Percentiles rank a stretch among this genome's conserved stretches.
These are phyloP conservation scores for Brachionus rotundiformis DNA, from an alignment of 1,140 invertebrate species.

Conservation along the genomic window DNA sequence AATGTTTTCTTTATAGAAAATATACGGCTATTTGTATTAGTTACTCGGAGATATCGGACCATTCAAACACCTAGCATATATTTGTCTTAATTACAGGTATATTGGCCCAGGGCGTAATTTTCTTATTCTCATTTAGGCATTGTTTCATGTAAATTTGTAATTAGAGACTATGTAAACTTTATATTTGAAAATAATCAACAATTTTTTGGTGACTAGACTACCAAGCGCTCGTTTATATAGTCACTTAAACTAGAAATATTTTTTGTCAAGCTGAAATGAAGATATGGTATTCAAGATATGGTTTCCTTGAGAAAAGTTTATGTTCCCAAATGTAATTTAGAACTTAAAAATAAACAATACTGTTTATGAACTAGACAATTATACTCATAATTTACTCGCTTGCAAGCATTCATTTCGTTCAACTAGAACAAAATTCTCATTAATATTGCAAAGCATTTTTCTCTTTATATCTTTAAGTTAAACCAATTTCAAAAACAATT, in stretches of 20 bases:
- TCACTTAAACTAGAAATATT: background rate
- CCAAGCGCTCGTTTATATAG: background rate
- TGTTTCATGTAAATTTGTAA: background rate
- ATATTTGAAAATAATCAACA: background rate
- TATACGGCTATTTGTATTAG: background rate
- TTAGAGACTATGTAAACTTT: background rate
- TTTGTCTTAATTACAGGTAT: background rate
- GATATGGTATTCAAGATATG: background rate
- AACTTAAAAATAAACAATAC: background rate
- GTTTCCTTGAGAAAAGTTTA: background rate
- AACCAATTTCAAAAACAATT: conserved; percentile 9
- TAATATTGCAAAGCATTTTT: conserved; percentile 17
- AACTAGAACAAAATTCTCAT: conserved; percentile 35
- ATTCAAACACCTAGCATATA: background rate
- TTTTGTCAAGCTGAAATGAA: background rate
- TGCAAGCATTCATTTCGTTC: conserved; percentile 1
- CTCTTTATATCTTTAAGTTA: background rate
- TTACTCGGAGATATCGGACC: no score
- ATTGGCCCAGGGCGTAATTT: background rate
- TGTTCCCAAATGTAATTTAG: background rate
- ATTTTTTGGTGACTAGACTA: background rate
- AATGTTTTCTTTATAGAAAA: background rate
- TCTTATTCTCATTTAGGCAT: background rate
- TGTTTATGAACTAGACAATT: background rate
- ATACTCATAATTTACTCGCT: background rate